Conservation (phyloP, 2,888 invertebrate genomes). For the Eurytoma californica region DNA sequence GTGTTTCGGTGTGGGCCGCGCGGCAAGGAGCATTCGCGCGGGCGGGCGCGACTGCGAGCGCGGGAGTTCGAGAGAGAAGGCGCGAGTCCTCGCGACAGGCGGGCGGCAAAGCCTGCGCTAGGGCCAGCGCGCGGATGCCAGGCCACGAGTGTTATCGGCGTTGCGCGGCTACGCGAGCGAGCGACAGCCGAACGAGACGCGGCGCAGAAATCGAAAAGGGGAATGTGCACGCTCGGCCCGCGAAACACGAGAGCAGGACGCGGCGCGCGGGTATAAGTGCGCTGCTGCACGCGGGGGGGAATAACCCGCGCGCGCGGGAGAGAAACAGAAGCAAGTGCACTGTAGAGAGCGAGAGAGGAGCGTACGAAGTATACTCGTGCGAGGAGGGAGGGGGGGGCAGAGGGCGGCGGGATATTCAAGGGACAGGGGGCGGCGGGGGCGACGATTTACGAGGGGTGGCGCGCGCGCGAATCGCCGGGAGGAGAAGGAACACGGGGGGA, state of each 20-base stretch:
- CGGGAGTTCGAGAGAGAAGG: background rate
- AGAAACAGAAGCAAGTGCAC: background rate
- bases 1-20: background rate
- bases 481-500: constrained; percentile 58
- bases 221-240: constrained; percentile 4
- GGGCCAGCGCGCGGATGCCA: too few relatives aligned
- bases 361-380: constrained; percentile 3
- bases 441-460: constrained; percentile 54
- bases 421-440: constrained; percentile 18
- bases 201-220: constrained; percentile 12
- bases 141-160: constrained; percentile 53
- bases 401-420: constrained; percentile 21
- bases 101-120: too few relatives aligned
- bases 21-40: too few relatives aligned
- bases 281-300: constrained; percentile 7
- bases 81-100: constrained; percentile 28
- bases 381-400: background rate
- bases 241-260: constrained; percentile 5
- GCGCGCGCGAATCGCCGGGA: constrained; percentile 29
- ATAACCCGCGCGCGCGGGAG: constrained; percentile 4
- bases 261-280: background rate
- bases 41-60: background rate
- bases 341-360: constrained; percentile 1
- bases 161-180: constrained; percentile 43
- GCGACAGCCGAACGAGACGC: constrained; percentile 20